phyloP scores from a whole-genome alignment of 2,797 vertebrate genomes.

The Synaphobranchus kaupii region DNA sequence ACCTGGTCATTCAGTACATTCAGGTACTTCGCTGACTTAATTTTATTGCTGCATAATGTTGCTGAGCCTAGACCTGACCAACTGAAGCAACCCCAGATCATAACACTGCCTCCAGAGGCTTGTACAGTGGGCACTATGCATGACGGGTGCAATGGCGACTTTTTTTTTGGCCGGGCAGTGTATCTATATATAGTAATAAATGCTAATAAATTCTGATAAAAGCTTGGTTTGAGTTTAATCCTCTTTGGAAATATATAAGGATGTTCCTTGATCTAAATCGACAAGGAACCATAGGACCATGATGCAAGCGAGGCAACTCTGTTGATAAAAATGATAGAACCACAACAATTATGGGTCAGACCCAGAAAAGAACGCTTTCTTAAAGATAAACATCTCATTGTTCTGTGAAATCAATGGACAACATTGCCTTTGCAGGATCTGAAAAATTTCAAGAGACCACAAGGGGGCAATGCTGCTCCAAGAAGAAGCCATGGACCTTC shows the following conservation, averaged over 20 bases:
- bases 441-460: neutral
- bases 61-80: no score
- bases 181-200: constrained; percentile 3
- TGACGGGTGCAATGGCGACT: no score
- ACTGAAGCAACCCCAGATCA: no score
- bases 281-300: neutral
- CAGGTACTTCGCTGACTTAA: no score
- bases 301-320: neutral
- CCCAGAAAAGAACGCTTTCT: neutral
- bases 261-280: neutral
- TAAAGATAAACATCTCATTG: neutral
- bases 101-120: no score
- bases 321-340: neutral
- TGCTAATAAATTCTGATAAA: neutral
- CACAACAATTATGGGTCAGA: neutral
- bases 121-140: no score
- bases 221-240: neutral
- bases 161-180: no score
- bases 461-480: neutral
- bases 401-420: neutral
- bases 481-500: neutral
- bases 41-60: no score
- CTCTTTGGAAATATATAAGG: constrained; percentile 5
- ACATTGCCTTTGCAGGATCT: neutral
- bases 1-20: no score